Evolutionary conservation across 2,888 invertebrate genomes (phyloP).

Genomic region (Calliopum simillimum): DNA sequence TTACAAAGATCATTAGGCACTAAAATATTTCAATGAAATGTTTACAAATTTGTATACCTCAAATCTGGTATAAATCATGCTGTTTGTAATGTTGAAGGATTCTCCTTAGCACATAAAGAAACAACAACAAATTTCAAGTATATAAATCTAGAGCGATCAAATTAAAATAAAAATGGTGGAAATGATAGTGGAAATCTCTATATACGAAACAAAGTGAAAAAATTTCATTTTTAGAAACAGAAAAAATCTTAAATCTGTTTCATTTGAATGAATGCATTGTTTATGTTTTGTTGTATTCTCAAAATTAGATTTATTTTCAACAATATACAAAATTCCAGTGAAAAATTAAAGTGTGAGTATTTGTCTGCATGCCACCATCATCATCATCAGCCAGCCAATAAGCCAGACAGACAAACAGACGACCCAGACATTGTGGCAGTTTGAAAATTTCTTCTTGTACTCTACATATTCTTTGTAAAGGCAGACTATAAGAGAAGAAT

Average conservation of each 20-base stretch:
- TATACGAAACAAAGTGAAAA: too few relatives aligned
- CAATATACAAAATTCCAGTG: too few relatives aligned
- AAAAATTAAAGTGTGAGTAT: too few relatives aligned
- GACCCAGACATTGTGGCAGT: conserved; percentile 15
- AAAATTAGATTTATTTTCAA: too few relatives aligned
- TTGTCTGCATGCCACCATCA: too few relatives aligned
- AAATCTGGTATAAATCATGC: background rate
- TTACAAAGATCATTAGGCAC: too few relatives aligned
- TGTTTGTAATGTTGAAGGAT: conserved; percentile 4
- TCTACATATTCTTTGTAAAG: too few relatives aligned
- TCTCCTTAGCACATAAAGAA: background rate
- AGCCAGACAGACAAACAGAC: conserved; percentile 5
- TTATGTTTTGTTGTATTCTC: conserved; percentile 1
- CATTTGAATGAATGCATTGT: background rate
- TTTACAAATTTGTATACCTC: background rate
- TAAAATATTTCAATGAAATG: too few relatives aligned
- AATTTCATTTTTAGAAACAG: background rate
- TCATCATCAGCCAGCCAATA: too few relatives aligned
- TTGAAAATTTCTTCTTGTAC: background rate
- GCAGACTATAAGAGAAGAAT: too few relatives aligned
- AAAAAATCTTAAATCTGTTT: background rate
- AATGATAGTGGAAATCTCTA: background rate
- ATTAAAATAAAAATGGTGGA: too few relatives aligned
- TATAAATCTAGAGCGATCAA: background rate
- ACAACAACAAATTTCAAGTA: background rate